phyloP scores from a whole-genome alignment of 2,888 invertebrate genomes.

The Ecliptopera silaceata region DNA sequence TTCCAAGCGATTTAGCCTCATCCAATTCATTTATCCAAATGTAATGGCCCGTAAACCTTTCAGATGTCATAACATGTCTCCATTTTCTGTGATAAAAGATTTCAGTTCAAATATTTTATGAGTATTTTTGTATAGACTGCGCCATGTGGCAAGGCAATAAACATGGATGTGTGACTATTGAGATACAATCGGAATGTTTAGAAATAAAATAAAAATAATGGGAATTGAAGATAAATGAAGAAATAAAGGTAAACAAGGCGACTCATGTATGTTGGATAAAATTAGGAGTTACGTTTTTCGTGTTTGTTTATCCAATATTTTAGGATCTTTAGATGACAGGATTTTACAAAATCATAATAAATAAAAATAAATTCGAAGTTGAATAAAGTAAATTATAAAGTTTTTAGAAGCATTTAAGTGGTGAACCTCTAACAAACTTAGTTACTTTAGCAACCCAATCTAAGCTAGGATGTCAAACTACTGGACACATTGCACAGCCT shows the following conservation, averaged over 20 bases:
- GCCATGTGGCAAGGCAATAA: slow-evolving; percentile 24
- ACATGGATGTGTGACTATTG: slow-evolving; percentile 16
- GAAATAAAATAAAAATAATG: slow-evolving; percentile 7
- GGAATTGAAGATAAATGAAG: slow-evolving; percentile 7
- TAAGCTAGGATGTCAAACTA: neutral
- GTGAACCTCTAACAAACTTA: too few species aligned
- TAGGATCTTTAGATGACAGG: neutral
- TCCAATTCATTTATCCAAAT: slow-evolving; percentile 14
- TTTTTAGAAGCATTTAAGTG: too few species aligned
- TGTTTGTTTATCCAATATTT: neutral
- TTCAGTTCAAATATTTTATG: slow-evolving; percentile 7
- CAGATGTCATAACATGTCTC: slow-evolving; percentile 31
- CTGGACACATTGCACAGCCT: slow-evolving; percentile 1
- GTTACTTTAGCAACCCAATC: neutral
- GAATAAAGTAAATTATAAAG: too few species aligned
- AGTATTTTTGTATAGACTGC: slow-evolving; percentile 8
- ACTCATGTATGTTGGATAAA: neutral
- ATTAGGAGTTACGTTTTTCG: neutral
- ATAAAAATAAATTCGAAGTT: too few species aligned
- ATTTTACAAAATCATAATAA: neutral
- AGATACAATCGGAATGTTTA: slow-evolving; percentile 9
- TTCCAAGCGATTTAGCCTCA: slow-evolving; percentile 4
- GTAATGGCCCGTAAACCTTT: slow-evolving; percentile 20
- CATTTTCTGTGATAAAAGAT: slow-evolving; percentile 23
- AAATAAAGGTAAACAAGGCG: neutral